Conservation (phyloP, 2,888 invertebrate species). For the Dichetophora obliterata region DNA sequence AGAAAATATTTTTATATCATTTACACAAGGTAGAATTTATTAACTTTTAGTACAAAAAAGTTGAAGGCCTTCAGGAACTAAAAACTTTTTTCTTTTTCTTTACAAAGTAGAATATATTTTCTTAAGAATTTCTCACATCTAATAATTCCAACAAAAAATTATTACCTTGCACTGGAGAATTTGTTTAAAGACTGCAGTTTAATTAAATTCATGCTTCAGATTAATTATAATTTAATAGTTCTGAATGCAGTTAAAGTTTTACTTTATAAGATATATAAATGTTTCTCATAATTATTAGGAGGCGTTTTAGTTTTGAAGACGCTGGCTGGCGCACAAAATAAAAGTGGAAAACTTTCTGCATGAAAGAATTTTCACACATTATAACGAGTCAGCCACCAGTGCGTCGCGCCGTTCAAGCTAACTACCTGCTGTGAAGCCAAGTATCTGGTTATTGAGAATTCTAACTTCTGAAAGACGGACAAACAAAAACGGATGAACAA, state of each 20-base stretch:
- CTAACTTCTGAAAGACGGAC: neutral
- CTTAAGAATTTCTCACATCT: constrained; percentile 9
- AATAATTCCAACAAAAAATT: neutral
- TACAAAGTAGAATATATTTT: neutral
- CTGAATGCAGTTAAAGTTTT: neutral
- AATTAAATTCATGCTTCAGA: constrained; percentile 7
- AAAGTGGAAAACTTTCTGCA: constrained; percentile 19
- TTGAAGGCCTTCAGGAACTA: neutral
- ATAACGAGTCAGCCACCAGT: neutral
- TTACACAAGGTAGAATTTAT: too few relatives aligned
- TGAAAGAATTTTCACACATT: constrained; percentile 35
- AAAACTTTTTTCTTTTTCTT: neutral
- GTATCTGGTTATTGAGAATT: too few relatives aligned
- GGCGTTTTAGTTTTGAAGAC: neutral
- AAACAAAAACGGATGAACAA: neutral
- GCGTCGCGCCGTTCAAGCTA: neutral
- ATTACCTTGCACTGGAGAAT: neutral
- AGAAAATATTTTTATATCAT: too few relatives aligned
- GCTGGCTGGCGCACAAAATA: neutral
- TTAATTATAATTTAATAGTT: constrained; percentile 11
- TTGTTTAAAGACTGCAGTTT: neutral
- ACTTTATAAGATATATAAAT: neutral
- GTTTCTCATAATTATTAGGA: neutral
- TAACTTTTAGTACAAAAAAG: too few relatives aligned
- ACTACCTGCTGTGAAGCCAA: constrained; percentile 13